phyloP scores from a whole-genome alignment of 2,797 vertebrate species.

The Bradypodion pumilum region DNA sequence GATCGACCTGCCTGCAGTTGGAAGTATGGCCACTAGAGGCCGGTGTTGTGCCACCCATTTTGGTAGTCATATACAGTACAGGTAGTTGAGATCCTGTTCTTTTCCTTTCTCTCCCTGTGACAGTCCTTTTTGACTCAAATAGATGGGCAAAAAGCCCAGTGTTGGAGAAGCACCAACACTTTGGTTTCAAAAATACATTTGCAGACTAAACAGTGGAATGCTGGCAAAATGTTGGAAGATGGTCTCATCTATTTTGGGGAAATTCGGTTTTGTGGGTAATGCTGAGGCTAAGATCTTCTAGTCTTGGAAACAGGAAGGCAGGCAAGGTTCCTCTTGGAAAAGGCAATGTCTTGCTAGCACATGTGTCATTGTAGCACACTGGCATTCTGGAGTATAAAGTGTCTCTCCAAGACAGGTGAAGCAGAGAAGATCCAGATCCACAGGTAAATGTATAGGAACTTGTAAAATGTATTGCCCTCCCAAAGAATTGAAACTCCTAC shows the following conservation, averaged over 20 bases:
- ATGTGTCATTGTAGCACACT: not conserved
- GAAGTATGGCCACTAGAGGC: not conserved
- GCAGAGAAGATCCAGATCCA: not conserved
- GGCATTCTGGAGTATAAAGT: not conserved
- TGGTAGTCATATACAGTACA: not conserved
- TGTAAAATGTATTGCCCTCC: not conserved
- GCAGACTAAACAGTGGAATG: not conserved
- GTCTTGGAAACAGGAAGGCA: not conserved
- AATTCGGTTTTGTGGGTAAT: not conserved
- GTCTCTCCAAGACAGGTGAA: not conserved
- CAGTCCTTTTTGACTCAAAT: not conserved
- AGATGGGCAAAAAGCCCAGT: not conserved
- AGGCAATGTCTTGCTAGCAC: not conserved
- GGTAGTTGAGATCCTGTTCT: not conserved
- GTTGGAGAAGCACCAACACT: not conserved
- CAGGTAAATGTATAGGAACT: not conserved
- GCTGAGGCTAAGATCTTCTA: not conserved
- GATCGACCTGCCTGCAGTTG: not conserved
- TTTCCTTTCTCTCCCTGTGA: not conserved
- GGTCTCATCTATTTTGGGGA: not conserved
- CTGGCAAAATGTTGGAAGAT: not conserved
- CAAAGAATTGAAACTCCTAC: not conserved
- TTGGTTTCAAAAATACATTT: not conserved
- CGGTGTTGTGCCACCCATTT: constrained; percentile 16
- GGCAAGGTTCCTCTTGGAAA: too few species aligned